phyloP scores from a whole-genome alignment of 2,888 invertebrate species.

The Lobophora halterata region DNA sequence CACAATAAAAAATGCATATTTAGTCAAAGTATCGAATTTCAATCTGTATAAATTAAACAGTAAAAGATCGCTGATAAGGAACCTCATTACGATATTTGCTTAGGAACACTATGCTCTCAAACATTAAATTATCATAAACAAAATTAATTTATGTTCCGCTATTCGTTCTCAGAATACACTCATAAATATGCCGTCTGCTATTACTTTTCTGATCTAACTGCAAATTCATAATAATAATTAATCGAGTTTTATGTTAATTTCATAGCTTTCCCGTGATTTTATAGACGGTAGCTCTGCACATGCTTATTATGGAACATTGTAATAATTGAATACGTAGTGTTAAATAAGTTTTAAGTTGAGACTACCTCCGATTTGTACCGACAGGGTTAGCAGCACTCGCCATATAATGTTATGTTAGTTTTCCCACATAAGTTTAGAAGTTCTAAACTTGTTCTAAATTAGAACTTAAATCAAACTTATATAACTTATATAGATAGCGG shows the following conservation, averaged over 20 bases:
- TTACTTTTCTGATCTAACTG: constrained; percentile 1
- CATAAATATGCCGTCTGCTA: constrained; percentile 9
- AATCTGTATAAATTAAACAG: too few relatives aligned
- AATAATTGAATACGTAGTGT: constrained; percentile 51
- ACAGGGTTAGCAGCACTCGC: constrained; percentile 8
- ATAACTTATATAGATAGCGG: too few relatives aligned
- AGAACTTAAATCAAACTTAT: too few relatives aligned
- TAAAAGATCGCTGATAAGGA: too few relatives aligned
- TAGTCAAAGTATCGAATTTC: too few relatives aligned
- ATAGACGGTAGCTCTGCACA: constrained; percentile 29
- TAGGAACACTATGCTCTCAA: constrained; percentile 5
- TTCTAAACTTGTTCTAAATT: too few relatives aligned
- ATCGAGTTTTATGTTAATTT: constrained; percentile 30
- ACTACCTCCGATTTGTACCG: constrained; percentile 15
- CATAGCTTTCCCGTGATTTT: constrained; percentile 30
- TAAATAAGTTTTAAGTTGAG: constrained; percentile 47
- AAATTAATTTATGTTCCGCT: constrained; percentile 12
- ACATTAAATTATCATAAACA: constrained; percentile 14
- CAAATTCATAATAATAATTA: constrained; percentile 13
- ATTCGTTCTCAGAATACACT: constrained; percentile 11
- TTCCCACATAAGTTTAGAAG: too few relatives aligned
- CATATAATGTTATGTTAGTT: too few relatives aligned
- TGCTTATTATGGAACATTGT: constrained; percentile 46
- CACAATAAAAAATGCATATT: too few relatives aligned
- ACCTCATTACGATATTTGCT: constrained; percentile 8